These are phyloP conservation scores for Calliphora vicina DNA, from an alignment of 1,140 invertebrate genomes.

Conservation along the genomic window DNA sequence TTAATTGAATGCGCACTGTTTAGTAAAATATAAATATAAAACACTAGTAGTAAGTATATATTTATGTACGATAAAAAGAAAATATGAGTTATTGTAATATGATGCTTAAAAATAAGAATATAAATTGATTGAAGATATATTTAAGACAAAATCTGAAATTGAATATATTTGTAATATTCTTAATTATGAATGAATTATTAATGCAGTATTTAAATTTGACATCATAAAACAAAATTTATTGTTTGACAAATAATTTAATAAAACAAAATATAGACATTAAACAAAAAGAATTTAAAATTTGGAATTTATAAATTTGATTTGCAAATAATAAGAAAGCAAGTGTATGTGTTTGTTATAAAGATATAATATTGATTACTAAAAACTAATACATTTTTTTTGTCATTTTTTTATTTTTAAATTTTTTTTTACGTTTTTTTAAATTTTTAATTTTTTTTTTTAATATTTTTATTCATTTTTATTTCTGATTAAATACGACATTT, in stretches of 20 bases:
- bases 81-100: not conserved
- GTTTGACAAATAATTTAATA: not conserved
- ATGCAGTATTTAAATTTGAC: not conserved
- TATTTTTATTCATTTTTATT: conserved; percentile 44
- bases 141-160: not conserved
- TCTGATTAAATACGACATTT: conserved; percentile 50
- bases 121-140: not conserved
- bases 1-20: not conserved
- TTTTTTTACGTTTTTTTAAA: conserved; percentile 42
- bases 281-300: conserved; percentile 2
- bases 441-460: conserved; percentile 42
- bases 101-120: not conserved
- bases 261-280: not conserved
- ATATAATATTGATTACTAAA: conserved; percentile 28
- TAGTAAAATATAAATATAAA: not conserved
- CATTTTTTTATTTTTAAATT: conserved; percentile 27
- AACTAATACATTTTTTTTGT: conserved; percentile 42
- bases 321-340: conserved; percentile 27
- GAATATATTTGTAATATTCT: not conserved
- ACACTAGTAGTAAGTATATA: not conserved
- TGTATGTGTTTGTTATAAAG: conserved; percentile 24
- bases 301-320: not conserved
- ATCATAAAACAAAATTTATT: not conserved
- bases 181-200: no score
- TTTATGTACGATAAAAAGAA: no score